phyloP scores from a whole-genome alignment of 2,797 vertebrate species.

The Chelidonichthys spinosus region DNA sequence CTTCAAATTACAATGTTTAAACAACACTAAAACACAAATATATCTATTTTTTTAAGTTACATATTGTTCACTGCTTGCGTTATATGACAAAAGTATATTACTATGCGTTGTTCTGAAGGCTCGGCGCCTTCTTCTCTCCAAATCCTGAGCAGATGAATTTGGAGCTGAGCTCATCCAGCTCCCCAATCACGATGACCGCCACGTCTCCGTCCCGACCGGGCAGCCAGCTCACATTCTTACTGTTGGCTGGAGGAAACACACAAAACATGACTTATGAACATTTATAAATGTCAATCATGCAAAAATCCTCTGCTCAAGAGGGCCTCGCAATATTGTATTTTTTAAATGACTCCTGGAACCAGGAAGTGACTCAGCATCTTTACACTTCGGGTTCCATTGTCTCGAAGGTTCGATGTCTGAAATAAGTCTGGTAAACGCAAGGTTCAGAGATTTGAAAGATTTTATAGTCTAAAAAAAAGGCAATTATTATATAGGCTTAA shows the following conservation, averaged over 20 bases:
- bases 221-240: conserved; percentile 85
- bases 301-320: neutral
- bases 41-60: neutral
- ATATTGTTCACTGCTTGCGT: neutral
- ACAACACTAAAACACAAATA: neutral
- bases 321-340: neutral
- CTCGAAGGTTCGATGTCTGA: neutral
- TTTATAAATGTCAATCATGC: neutral
- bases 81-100: conserved; percentile 53
- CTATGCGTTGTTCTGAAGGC: conserved; percentile 69
- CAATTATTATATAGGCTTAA: no score
- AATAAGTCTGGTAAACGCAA: neutral
- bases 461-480: no score
- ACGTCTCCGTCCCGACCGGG: conserved; percentile 85
- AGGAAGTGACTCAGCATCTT: neutral
- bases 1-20: neutral
- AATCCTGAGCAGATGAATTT: conserved; percentile 80
- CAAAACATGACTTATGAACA: neutral
- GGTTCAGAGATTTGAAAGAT: neutral
- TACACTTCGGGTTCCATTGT: neutral
- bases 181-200: conserved; percentile 82
- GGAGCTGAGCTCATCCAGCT: conserved; percentile 81
- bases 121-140: conserved; percentile 72
- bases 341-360: neutral
- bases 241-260: conserved; percentile 72